A percentile compares a stretch with the other conserved stretches of the same genome.
phyloP scores from a whole-genome alignment of 1,140 invertebrate genomes.

The Mactra quadrangularis region DNA sequence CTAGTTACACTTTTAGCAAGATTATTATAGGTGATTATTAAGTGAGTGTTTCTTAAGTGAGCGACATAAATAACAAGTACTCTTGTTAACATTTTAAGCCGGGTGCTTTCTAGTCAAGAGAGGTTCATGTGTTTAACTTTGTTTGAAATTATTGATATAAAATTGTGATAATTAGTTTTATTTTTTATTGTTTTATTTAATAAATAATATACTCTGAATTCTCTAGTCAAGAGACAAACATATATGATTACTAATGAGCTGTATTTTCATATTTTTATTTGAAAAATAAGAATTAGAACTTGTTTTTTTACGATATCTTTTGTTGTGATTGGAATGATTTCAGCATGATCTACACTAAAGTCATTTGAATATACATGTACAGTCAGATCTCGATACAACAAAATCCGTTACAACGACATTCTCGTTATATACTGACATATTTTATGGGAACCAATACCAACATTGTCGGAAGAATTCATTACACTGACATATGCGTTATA shows the following conservation, averaged over 20 bases:
- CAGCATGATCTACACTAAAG: conserved; percentile 15
- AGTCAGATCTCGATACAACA: too few species aligned
- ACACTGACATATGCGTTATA: too few species aligned
- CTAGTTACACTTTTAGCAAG: conserved; percentile 20
- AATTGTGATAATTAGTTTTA: conserved; percentile 6
- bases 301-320: conserved; percentile 19
- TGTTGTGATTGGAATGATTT: conserved; percentile 12
- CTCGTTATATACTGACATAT: too few species aligned
- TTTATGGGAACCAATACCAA: too few species aligned
- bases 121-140: conserved; percentile 4
- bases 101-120: conserved; percentile 18
- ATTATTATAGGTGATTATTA: not conserved
- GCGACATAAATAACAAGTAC: conserved; percentile 7
- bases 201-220: conserved; percentile 19
- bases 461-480: too few species aligned
- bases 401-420: too few species aligned
- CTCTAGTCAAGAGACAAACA: conserved; percentile 12
- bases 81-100: conserved; percentile 18
- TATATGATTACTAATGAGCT: conserved; percentile 1
- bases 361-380: too few species aligned
- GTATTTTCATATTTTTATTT: conserved; percentile 23
- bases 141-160: not conserved
- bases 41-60: conserved; percentile 25
- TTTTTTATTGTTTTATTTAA: conserved; percentile 16
- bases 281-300: conserved; percentile 16